Evolutionary conservation across 2,113 vertebrate species (phyloP), one percentile per base, ranked within the genome.

Genomic region (Typhlomys cinereus): DNA sequence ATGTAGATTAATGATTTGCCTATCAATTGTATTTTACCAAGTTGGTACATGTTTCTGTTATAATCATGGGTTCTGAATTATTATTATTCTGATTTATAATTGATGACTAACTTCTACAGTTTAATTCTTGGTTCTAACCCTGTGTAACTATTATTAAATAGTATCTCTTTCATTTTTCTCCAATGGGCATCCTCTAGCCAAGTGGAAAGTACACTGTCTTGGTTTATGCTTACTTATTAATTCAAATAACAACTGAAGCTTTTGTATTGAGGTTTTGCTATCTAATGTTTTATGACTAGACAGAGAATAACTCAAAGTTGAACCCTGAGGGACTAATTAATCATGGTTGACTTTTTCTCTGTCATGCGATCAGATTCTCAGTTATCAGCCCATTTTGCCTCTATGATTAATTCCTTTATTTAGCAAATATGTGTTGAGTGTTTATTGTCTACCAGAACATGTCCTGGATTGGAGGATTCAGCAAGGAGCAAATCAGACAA

Each of bases 391-490:
- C 69, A 83, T 74, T 69, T 85, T n/a, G 67, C n/a, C 36, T 50
- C 89, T 82, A 52, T 52, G 54, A 81, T n/a, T 90, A 41, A 90
- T 11, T 44, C 4, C 18, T 79, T 82, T 78, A 93, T 87, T 73
- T 34, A 88, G 25, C 50, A 83, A 46, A 59, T 61, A 85, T 46
- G 1, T 87, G 18, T 31, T 84, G 34, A 89, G 27, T 14, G 54
- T 83, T 41, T 89, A 1, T 86, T 79, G 36, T 66, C 34, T 76
- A 12, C 52, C 57, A 80, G 64, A 7, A 14, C 7, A 15, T 76
- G n/a, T 83, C 89, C 52, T 78, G 50, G 6, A 66, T n/a, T 82
- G n/a, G 20, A 90, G 67, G 62, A 85, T 52, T 94, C 39, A 88
- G 36, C 11, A 36, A 7, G 71, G 46, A 87, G 25, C 23, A 92